phyloP scores from a whole-genome alignment of 2,888 invertebrate species.

The Drosophila neutralis region DNA sequence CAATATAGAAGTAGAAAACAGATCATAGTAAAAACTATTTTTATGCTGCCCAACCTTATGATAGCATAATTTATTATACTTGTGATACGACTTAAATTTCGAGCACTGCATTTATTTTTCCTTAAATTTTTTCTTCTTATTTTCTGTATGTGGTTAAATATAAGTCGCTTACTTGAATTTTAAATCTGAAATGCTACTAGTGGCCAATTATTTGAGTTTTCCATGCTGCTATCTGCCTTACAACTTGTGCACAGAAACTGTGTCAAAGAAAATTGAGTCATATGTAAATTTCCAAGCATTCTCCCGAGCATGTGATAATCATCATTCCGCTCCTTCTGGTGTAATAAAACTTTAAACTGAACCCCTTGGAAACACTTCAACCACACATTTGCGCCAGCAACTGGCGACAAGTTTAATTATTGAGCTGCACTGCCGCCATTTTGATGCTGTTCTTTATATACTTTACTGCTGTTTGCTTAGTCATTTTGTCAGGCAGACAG shows the following conservation, averaged over 20 bases:
- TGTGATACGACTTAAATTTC: neutral
- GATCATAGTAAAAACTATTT: neutral
- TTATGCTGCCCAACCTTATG: neutral
- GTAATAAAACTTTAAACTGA: slow-evolving; percentile 20
- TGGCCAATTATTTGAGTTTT: neutral
- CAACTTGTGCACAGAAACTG: neutral
- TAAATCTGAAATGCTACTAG: neutral
- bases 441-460: slow-evolving; percentile 32
- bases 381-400: slow-evolving; percentile 31
- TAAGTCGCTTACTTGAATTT: neutral
- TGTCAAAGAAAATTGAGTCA: slow-evolving; percentile 10
- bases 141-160: too few species aligned
- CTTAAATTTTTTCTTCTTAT: neutral
- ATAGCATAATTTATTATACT: neutral
- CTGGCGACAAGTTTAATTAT: slow-evolving; percentile 69
- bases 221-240: neutral
- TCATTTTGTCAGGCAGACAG: slow-evolving; percentile 63
- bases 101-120: neutral
- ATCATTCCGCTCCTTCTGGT: slow-evolving; percentile 14
- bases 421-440: slow-evolving; percentile 50
- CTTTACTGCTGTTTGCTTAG: slow-evolving; percentile 65
- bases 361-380: neutral
- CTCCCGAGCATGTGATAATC: slow-evolving; percentile 23
- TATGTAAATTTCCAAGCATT: slow-evolving; percentile 18
- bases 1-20: neutral